Evolutionary conservation across 2,113 vertebrate genomes (phyloP).

Genomic region (Neogale vison): DNA sequence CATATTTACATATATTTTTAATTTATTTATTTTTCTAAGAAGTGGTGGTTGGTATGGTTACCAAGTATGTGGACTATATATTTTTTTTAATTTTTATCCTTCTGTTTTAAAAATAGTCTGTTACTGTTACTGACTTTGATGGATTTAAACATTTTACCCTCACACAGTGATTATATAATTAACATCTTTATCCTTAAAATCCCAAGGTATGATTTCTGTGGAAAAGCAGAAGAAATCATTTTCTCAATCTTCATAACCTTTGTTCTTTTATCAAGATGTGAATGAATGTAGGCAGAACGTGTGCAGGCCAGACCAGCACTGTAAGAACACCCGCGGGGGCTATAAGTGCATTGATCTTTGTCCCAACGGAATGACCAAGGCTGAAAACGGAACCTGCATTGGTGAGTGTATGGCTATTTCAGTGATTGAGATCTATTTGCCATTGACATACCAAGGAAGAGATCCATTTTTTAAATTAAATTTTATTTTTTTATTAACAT

Average conservation of each 20-base stretch:
- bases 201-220: not conserved
- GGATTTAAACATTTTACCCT: not conserved
- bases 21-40: not conserved
- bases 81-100: constrained; percentile 14
- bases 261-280: constrained; percentile 87
- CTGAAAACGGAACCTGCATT: constrained; percentile 92
- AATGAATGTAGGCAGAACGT: constrained; percentile 97
- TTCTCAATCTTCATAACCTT: not conserved
- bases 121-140: not conserved
- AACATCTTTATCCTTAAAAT: not conserved
- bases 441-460: not conserved
- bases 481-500: too few species aligned
- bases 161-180: not conserved
- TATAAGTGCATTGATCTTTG: constrained; percentile 98
- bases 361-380: constrained; percentile 95
- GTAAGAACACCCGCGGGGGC: constrained; percentile 96
- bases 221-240: not conserved
- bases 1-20: too few species aligned
- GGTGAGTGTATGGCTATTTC: constrained; percentile 86
- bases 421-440: not conserved
- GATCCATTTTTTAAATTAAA: not conserved
- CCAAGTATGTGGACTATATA: not conserved
- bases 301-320: constrained; percentile 95
- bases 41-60: not conserved
- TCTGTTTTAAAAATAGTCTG: not conserved